Conservation (phyloP, 2,113 vertebrate species). For the Australoheros scitulus region DNA sequence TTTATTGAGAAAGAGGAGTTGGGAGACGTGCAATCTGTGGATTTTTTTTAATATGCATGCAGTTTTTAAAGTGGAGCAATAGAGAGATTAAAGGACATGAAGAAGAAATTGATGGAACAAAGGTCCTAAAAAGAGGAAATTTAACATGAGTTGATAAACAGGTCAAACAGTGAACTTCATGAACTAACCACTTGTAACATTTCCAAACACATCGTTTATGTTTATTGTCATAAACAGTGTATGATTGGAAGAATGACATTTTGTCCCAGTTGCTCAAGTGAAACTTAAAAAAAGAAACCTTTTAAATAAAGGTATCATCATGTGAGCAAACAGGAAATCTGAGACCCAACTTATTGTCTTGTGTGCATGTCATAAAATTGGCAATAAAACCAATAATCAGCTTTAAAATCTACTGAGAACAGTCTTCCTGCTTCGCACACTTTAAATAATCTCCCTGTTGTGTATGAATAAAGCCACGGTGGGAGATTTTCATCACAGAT, state of each 20-base stretch:
- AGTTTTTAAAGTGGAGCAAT: background rate
- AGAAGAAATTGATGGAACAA: background rate
- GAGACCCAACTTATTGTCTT: background rate
- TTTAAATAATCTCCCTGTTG: background rate
- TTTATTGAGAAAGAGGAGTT: background rate
- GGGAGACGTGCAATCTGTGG: background rate
- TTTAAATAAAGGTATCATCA: fast-evolving
- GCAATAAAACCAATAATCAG: background rate
- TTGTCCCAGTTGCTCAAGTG: background rate
- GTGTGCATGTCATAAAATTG: background rate
- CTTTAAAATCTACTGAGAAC: background rate
- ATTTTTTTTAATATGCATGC: fast-evolving
- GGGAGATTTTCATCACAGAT: background rate
- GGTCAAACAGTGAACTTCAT: too few species aligned
- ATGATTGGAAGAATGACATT: background rate
- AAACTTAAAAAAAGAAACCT: too few species aligned
- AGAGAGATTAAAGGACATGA: background rate
- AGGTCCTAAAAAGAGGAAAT: background rate
- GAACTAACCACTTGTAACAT: background rate
- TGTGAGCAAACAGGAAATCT: background rate
- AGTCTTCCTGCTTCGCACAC: background rate
- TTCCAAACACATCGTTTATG: background rate
- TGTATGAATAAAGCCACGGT: background rate
- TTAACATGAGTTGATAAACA: background rate
- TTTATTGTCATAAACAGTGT: fast-evolving